Evolutionary conservation across 2,888 invertebrate genomes (phyloP), one percentile per base, ranked within the genome.

Genomic region (Steromphala cineraria): DNA sequence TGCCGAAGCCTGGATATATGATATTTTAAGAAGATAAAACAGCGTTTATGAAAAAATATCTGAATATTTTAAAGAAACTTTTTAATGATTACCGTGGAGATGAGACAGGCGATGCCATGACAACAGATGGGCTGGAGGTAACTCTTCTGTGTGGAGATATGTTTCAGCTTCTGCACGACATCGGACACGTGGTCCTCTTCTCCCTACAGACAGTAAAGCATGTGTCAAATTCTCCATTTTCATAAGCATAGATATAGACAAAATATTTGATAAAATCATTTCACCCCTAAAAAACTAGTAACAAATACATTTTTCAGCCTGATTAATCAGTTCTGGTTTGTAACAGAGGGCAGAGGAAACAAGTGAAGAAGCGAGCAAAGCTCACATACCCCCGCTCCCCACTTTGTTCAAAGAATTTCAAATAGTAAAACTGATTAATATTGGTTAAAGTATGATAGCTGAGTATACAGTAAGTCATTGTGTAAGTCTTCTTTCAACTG

Each of bases 121-220:
- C 81, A 77, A 83, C 88, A 88, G 3, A 88, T 79, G 36, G 88
- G 87, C 78, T 85, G 85, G 21, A 90, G 78, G 78, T 87, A 88
- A 8, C 86, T 82, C 56, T 84, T 85, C 67, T 88, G 84, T n/a
- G 75, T 53, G n/a, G 81, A 78, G 8, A 89, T 79, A 7, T 82
- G 76, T 21, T 83, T 55, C 78, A 90, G 80, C 52, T 83, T 76
- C 40, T 84, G 78, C 2, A 84, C 81, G 4, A 89, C 85, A 36
- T 82, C 67, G 2, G 82, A 52, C 13, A 89, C 55, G n/a, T 84
- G 82, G 28, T 82, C 67, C 21, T 77, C 36, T 7, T 83, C 80
- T 0, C 78, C 83, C 79, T 83, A 55, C 13, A 81, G 4, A 21
- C 46, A n/a, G 24, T n/a, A 52, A 46, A 36, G 7, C 40, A 67